A percentile compares a stretch with the other conserved stretches of the same genome.
Conservation (phyloP, 2,888 invertebrate genomes). For the Ditula angustiorana region DNA sequence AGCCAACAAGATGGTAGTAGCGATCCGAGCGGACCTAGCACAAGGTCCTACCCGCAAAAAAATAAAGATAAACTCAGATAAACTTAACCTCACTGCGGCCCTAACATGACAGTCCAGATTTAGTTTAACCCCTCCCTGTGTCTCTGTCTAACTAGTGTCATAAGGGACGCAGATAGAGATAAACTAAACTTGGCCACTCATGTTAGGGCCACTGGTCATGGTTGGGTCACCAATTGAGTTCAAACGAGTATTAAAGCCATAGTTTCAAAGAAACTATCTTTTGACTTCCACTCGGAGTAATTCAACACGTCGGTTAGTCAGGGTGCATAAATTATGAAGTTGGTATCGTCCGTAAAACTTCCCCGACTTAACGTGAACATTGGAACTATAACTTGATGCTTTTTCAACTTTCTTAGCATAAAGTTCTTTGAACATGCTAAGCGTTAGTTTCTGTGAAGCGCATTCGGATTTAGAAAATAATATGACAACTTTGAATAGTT, state of each 20-base stretch:
- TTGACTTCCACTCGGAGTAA: slow-evolving; percentile 9
- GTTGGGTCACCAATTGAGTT: neutral
- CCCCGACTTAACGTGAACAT: neutral
- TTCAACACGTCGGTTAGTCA: slow-evolving; percentile 18
- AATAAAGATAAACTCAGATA: too few relatives aligned
- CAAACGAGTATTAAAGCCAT: neutral
- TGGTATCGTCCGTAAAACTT: slow-evolving; percentile 14
- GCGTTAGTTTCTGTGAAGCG: neutral
- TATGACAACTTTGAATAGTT: too few relatives aligned
- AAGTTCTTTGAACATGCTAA: neutral
- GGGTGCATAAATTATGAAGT: slow-evolving; percentile 19
- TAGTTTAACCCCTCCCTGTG: too few relatives aligned
- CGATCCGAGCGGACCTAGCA: too few relatives aligned
- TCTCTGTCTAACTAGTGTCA: too few relatives aligned
- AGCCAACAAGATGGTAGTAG: too few relatives aligned
- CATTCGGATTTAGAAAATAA: neutral
- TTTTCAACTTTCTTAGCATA: slow-evolving; percentile 3
- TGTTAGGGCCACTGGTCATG: too few relatives aligned
- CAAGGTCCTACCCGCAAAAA: too few relatives aligned
- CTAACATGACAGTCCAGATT: too few relatives aligned
- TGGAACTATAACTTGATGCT: slow-evolving; percentile 12
- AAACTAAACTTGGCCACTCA: too few relatives aligned
- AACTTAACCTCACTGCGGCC: too few relatives aligned
- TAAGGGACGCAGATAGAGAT: too few relatives aligned
- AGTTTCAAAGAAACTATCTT: slow-evolving; percentile 4